phyloP scores from a whole-genome alignment of 2,113 vertebrate genomes.

The Hypocryptadius cinnamomeus region DNA sequence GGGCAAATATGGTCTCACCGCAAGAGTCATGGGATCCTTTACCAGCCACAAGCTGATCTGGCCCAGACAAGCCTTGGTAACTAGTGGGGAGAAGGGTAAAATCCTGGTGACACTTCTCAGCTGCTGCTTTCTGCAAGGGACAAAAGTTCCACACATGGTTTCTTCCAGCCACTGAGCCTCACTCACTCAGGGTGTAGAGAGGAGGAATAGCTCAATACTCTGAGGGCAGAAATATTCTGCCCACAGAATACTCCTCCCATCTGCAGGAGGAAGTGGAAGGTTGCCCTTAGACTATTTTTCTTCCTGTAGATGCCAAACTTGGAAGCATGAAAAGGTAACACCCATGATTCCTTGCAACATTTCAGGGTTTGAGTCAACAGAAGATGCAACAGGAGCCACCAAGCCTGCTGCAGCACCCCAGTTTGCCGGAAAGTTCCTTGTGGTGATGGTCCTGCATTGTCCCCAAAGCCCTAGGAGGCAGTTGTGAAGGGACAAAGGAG shows the following conservation, averaged over 20 bases:
- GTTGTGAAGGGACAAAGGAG: neutral
- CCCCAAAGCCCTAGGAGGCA: fast-evolving
- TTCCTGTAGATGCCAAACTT: neutral
- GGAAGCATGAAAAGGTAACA: neutral
- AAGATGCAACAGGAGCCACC: neutral
- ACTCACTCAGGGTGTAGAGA: neutral
- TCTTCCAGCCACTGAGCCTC: neutral
- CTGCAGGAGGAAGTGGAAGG: neutral
- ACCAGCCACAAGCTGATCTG: neutral
- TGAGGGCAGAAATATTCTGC: neutral
- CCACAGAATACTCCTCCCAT: neutral
- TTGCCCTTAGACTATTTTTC: neutral
- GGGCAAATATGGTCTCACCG: neutral
- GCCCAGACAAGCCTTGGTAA: neutral
- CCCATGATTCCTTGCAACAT: neutral
- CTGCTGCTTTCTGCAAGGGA: neutral
- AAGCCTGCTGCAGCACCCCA: neutral
- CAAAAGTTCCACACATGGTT: neutral
- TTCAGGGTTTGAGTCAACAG: neutral
- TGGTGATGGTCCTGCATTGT: neutral
- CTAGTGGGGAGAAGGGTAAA: neutral
- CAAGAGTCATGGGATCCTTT: neutral
- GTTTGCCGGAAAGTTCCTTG: neutral
- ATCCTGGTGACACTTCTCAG: neutral
- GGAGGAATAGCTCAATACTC: neutral